Conservation (phyloP, 2,113 vertebrate species). For the Perca fluviatilis region DNA sequence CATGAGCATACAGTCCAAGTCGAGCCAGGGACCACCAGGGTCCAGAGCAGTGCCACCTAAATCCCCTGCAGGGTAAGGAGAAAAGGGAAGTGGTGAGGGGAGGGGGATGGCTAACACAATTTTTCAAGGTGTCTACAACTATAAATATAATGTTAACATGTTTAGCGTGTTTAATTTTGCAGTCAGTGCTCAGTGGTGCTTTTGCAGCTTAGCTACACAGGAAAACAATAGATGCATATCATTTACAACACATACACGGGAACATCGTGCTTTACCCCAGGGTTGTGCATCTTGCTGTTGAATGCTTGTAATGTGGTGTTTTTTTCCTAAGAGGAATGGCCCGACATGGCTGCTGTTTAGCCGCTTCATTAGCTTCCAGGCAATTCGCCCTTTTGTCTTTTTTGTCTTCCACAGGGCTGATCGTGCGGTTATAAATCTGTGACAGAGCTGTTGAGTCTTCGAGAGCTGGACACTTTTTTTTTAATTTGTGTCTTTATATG, state of each 20-base stretch:
- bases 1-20: slow-evolving; percentile 89
- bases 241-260: slow-evolving; percentile 8
- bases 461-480: neutral
- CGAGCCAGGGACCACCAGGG: slow-evolving; percentile 80
- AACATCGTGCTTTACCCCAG: neutral
- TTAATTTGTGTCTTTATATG: neutral
- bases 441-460: neutral
- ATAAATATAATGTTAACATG: neutral
- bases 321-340: slow-evolving; percentile 28
- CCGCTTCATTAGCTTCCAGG: slow-evolving; percentile 63
- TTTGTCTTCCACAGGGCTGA: slow-evolving; percentile 2
- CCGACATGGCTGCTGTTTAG: slow-evolving; percentile 32
- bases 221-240: neutral
- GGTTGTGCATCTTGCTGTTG: slow-evolving; percentile 9
- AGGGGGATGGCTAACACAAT: neutral
- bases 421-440: slow-evolving; percentile 41
- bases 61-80: slow-evolving; percentile 84
- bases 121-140: too few species aligned
- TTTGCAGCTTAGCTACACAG: neutral
- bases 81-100: neutral
- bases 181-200: neutral
- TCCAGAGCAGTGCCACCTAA: slow-evolving; percentile 88
- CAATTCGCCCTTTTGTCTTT: slow-evolving; percentile 24
- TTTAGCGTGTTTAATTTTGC: neutral
- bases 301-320: slow-evolving; percentile 8